These are phyloP conservation scores for Chelonia mydas DNA, from an alignment of 2,797 vertebrate genomes.

Conservation along the genomic window DNA sequence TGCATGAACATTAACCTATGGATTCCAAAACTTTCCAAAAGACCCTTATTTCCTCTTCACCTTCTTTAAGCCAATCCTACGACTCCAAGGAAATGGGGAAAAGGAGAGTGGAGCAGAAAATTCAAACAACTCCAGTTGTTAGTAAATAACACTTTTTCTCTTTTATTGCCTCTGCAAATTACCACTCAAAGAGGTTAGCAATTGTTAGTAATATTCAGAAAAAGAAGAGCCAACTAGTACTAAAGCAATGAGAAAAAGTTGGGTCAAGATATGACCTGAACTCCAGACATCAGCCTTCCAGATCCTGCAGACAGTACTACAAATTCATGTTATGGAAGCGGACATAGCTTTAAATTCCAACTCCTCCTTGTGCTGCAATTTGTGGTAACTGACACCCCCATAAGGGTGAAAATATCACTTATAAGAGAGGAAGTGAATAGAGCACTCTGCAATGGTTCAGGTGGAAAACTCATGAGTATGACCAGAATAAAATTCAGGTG, in stretches of 20 bases:
- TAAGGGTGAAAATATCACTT: not conserved
- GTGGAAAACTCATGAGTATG: not conserved
- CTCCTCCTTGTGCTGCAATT: not conserved
- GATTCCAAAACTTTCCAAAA: not conserved
- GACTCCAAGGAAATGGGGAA: not conserved
- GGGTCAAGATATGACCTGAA: not conserved
- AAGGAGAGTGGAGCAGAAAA: not conserved
- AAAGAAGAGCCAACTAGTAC: not conserved
- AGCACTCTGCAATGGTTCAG: not conserved
- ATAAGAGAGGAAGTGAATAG: not conserved
- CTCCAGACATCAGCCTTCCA: not conserved
- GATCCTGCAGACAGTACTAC: not conserved
- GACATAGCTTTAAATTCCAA: not conserved
- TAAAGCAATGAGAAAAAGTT: not conserved
- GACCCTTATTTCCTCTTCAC: not conserved
- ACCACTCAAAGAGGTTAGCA: fast-evolving
- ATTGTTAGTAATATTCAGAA: fast-evolving
- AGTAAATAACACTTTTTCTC: not conserved
- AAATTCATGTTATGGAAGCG: not conserved
- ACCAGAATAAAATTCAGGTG: not conserved
- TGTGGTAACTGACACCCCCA: not conserved
- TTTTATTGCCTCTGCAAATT: not conserved
- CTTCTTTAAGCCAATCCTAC: not conserved
- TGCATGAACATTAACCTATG: not conserved
- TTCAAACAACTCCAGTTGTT: not conserved